These are phyloP conservation scores for Casuarius casuarius DNA, from an alignment of 2,113 vertebrate species.

Conservation along the genomic window DNA sequence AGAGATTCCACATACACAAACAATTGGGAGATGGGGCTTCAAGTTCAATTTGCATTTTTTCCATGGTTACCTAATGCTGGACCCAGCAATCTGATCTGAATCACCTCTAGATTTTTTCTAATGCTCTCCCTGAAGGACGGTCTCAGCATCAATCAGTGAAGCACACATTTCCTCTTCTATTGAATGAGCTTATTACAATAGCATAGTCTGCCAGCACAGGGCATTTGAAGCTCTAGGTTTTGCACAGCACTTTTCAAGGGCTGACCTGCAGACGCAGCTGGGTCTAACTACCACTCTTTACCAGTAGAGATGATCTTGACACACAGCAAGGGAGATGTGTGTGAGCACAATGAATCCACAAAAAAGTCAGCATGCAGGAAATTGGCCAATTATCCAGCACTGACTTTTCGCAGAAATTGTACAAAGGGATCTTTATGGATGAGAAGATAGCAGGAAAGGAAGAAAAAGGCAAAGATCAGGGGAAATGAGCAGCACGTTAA, in stretches of 20 bases:
- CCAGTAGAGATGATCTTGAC: rapidly evolving
- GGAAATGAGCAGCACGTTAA: not conserved
- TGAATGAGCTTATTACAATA: not conserved
- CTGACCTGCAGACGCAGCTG: not conserved
- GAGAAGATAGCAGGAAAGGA: not conserved
- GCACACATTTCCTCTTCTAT: not conserved
- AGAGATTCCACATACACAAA: not conserved
- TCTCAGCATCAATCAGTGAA: not conserved
- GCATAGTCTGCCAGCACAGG: not conserved
- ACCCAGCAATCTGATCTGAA: not conserved
- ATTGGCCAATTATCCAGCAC: conserved; percentile 3
- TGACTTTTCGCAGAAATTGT: not conserved
- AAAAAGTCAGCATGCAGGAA: not conserved
- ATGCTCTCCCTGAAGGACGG: not conserved
- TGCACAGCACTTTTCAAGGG: not conserved
- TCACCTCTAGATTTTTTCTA: not conserved
- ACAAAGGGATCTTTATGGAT: conserved; percentile 36
- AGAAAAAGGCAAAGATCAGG: not conserved
- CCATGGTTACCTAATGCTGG: not conserved
- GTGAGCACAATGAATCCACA: not conserved
- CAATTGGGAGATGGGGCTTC: not conserved
- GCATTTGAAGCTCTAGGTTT: not conserved
- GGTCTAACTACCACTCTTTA: not conserved
- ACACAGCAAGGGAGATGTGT: not conserved
- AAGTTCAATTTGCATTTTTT: not conserved